Base-by-base conservation (phyloP, 2,797 vertebrate species). In the Xiphophorus birchmanni region DNA sequence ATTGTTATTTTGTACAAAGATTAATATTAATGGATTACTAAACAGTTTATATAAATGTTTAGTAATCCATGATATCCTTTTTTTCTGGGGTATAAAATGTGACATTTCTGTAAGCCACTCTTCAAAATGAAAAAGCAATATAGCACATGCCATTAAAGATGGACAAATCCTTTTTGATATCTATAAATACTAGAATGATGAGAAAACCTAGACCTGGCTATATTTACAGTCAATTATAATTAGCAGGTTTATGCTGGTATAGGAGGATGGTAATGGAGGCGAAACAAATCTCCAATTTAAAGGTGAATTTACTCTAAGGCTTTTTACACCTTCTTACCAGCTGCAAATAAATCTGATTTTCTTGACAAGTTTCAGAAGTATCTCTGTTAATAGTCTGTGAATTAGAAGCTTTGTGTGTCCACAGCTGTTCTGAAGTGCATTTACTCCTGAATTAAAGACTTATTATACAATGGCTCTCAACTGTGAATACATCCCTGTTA, bases 301-400 rank as follows among this genome's bases (percentile, higher is more conserved):
- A 29, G 26, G 4, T 69, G 4, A 69, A 23, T 72, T 72, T n/a
- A 71, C 10, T n/a, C 13, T 15, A 71, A 71, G 26, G 42, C 40
- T 71, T 71, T 71, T 71, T 29, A 15, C 42, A 47, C 15, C 12
- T 47, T 72, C 13, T 17, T 47, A 72, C 26, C 44, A 29, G 13
- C 26, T 72, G 69, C 42, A n/a, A 72, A 69, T 69, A 71, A 44
- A 47, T 72, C 10, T 26, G 40, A 79, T 42, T 75, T 80, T 29
- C 54, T 58, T 58, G 9, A 0, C 69, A 48, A 35, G n/a, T 76
- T 78, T 79, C 40, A 75, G 32, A 29, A 48, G 58, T 7, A 71
- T 63, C 9, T 73, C 0, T 80, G 42, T 67, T 75, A 56, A 35
- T 50, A 74, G 72, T 37, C 8, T 73, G 47, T 52, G 18, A 69